Evolutionary conservation across 23 tunicate genomes (phyloP), one percentile per base, ranked within the genome.

Genomic region (Trididemnum miniatum): DNA sequence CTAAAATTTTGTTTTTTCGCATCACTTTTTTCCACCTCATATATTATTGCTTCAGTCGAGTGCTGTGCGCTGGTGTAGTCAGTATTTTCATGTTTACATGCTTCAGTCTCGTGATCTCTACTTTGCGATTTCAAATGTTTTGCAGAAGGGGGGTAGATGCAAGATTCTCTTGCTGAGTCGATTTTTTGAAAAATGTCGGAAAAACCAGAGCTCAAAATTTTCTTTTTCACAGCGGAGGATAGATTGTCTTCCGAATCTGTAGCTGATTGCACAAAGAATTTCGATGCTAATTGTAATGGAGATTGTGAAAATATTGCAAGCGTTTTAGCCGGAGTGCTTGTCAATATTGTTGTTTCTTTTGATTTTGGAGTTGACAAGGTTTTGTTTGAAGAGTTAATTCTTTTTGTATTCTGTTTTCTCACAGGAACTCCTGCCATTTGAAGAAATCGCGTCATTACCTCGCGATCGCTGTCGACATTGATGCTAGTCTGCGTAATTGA

Each of bases 321-420:
- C 67, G 67, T 24, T 62, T 62, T 62, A 18, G n/a, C 28, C 67
- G 67, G 67, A 62, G 67, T 62, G 29, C 67, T 62, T 62, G 67
- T 62, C 26, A 62, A 62, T 22, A 62, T 20, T 62, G 15, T 22
- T 24, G 15, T n/a, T 62, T 62, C 67, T 49, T 9, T 18, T 9
- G 57, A 49, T 49, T 49, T 49, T 49, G 57, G 18, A 24, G 26
- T 5, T 3, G 67, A 12, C 26, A 62, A n/a, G 15, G 15, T 62
- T 26, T 62, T 22, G 12, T 7, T 7, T 7, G 54, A 9, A 44
- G 54, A 15, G 9, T 9, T 15, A 44, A 44, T 15, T 44, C 15
- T 15, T 44, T 44, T 9, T 44, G 15, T 7, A 44, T 44, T 9
- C 54, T 44, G 54, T 44, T 44, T 44, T 20, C 25, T 20, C 4